Base-by-base conservation (phyloP, 2,797 vertebrate species). In the Pseudomugil tenellus region DNA sequence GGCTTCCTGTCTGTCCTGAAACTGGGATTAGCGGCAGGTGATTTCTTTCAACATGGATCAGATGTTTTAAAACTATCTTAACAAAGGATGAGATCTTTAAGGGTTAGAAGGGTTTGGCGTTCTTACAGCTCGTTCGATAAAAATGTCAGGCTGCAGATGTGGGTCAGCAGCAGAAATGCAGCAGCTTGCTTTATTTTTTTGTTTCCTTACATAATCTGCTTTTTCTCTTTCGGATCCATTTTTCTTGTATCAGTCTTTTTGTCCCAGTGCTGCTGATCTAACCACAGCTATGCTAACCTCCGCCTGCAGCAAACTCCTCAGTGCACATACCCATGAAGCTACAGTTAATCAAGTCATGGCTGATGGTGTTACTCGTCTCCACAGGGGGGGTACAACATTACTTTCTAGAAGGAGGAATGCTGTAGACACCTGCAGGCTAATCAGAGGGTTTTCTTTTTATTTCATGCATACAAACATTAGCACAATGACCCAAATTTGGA, bases 1-100 rank as follows among this genome's bases (percentile, higher is more conserved):
- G 59, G 48, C 67, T 41, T 48, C 29, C 37, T 4, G 63, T 67
- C 74, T 51, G 58, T 58, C 11, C 72, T 74, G 60, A 69, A 59
- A 48, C 68, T 57, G 55, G 71, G 69, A 87, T 92, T 89, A 88
- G 70, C 70, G 59, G 72, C 66, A 85, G 78, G 81, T 72, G 72
- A 83, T 56, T 73, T 48, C 70, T 70, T 69, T 43, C 35, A 26
- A 64, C 69, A n/a, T 3, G 70, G 77, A 80, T 85, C 55, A 74
- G 58, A 70, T 59, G 59, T 70, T 26, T 67, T 6, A 83, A 80
- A 61, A n/a, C 48, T 11, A 67, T 41, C 17, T 23, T 0, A 49
- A 51, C 63, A 83, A 63, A 76, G 74, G 67, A 63, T 0, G 25
- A 51, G 51, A 48, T 14, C 54, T 67, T 55, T 49, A 14, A 6